Conservation (phyloP, 2,888 invertebrate species). For the Zaprionus lineosus region DNA sequence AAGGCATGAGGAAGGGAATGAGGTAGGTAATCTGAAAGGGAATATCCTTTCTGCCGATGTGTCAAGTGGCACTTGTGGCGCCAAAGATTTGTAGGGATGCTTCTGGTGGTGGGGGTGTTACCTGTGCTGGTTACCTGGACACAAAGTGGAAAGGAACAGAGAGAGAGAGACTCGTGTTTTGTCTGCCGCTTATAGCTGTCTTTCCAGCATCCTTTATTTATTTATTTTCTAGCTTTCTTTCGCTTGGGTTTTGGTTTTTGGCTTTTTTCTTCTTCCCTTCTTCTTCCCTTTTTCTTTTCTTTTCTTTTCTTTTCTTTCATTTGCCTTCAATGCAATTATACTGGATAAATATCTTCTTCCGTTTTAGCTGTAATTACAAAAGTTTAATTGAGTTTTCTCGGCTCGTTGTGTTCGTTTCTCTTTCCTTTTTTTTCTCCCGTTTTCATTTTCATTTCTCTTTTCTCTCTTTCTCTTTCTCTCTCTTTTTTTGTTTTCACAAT, state of each 20-base stretch:
- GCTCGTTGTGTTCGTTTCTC: slow-evolving; percentile 71
- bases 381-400: slow-evolving; percentile 83
- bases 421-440: slow-evolving; percentile 26
- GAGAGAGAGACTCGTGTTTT: slow-evolving; percentile 29
- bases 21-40: not conserved
- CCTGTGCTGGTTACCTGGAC: slow-evolving; percentile 21
- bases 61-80: slow-evolving; percentile 61
- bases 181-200: slow-evolving; percentile 31
- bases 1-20: not conserved
- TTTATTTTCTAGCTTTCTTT: slow-evolving; percentile 62
- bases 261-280: slow-evolving; percentile 12
- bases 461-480: not conserved
- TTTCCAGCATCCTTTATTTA: slow-evolving; percentile 61
- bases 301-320: slow-evolving; percentile 64
- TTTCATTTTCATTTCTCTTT: not conserved
- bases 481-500: slow-evolving; percentile 11
- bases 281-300: slow-evolving; percentile 12
- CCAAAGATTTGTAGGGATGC: not conserved
- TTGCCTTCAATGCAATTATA: slow-evolving; percentile 82
- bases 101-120: not conserved
- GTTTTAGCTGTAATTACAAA: slow-evolving; percentile 82
- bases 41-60: slow-evolving; percentile 23
- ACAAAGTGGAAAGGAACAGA: too few relatives aligned
- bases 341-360: slow-evolving; percentile 82
- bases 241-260: slow-evolving; percentile 51